Evolutionary conservation across 2,797 vertebrate species (phyloP), one percentile per base, ranked within the genome.

Genomic region (Neosilurus mollespiculum): DNA sequence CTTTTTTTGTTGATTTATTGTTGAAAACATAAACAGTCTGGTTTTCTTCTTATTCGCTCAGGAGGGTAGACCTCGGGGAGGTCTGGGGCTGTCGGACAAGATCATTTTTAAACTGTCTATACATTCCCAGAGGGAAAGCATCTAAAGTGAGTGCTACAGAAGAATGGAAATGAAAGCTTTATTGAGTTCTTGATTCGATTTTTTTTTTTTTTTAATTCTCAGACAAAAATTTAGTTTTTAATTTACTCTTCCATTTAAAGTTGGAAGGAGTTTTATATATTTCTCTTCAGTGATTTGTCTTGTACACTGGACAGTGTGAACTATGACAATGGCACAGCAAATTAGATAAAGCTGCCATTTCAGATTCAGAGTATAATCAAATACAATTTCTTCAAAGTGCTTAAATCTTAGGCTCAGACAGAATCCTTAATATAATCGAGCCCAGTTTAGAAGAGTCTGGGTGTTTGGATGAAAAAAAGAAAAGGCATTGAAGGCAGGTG

Each of bases 281-380:
- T 30, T 72, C 11, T 78, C 70, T 76, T 62, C 9, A n/a, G 61
- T 37, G 58, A 75, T 83, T 18, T 78, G 80, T 84, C 84, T 58
- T 43, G 24, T 73, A 67, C 84, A 86, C 86, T 85, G 89, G 88
- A n/a, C n/a, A n/a, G n/a, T n/a, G n/a, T n/a, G n/a, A n/a, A 90
- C 84, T 84, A 61, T 86, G 85, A 87, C 88, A 76, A 87, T 86
- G 78, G 81, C 79, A 75, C 65, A 37, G 37, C 16, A 65, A 59
- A 34, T 81, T 37, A 82, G 67, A 73, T 24, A n/a, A 78, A 72
- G 61, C 72, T 77, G 81, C 64, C 79, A 67, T 49, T 83, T 80
- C 15, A 43, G 22, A 79, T 85, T 73, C 82, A 89, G 88, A 84
- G 53, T 69, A 49, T 67, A 69, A 84, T 51, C 24, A 51, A 30